Evolutionary conservation across 1,140 invertebrate genomes (phyloP).

Genomic region (Tribolium castaneum): DNA sequence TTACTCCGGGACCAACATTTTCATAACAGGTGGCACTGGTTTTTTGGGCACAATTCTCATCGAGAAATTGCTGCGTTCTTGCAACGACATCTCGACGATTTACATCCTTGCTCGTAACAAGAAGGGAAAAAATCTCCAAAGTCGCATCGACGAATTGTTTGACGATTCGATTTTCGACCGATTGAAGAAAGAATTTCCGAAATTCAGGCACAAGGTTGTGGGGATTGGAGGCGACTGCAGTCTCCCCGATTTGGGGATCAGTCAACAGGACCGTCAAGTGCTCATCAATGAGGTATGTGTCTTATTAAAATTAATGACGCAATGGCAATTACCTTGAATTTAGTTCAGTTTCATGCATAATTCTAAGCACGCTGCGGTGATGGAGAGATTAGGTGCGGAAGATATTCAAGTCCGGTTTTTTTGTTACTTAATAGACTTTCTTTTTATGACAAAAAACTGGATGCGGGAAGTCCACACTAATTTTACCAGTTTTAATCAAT

Average conservation of each 20-base stretch:
- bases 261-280: slow-evolving; percentile 68
- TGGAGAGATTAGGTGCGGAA: background rate
- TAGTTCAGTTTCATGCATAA: background rate
- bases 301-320: background rate
- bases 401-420: background rate
- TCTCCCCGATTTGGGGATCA: slow-evolving; percentile 72
- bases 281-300: slow-evolving; percentile 71
- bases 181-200: slow-evolving; percentile 63
- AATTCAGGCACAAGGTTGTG: slow-evolving; percentile 75
- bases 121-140: slow-evolving; percentile 76
- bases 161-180: slow-evolving; percentile 67
- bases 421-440: background rate
- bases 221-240: slow-evolving; percentile 74
- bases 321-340: background rate
- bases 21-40: slow-evolving; percentile 79
- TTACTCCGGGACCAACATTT: slow-evolving; percentile 69
- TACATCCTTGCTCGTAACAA: slow-evolving; percentile 84
- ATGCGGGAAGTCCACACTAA: background rate
- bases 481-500: background rate
- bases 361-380: background rate
- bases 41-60: slow-evolving; percentile 81
- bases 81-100: slow-evolving; percentile 77
- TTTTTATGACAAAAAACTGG: background rate
- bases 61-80: slow-evolving; percentile 84
- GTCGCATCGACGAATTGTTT: slow-evolving; percentile 73